Percentiles rank a stretch among this genome's conserved stretches.
These are phyloP conservation scores for Melinopterus prodromus DNA, from an alignment of 2,888 invertebrate species.

Conservation along the genomic window DNA sequence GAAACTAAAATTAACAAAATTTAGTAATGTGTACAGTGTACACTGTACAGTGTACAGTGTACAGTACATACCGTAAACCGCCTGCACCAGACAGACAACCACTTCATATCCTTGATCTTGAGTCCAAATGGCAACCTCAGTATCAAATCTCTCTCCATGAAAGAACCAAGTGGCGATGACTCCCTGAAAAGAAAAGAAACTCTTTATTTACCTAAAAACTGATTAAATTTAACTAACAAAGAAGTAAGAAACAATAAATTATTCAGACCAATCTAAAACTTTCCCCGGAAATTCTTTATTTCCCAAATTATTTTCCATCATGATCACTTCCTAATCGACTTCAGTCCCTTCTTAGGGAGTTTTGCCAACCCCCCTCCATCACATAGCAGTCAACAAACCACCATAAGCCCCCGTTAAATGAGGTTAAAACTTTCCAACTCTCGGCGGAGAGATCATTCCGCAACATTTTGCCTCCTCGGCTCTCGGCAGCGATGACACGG, in stretches of 20 bases:
- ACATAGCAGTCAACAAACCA: neutral
- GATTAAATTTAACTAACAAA: neutral
- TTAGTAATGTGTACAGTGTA: no score
- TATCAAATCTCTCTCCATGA: conserved; percentile 82
- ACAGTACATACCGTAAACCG: conserved; percentile 86
- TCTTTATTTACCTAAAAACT: neutral
- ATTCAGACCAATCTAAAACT: neutral
- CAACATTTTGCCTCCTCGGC: neutral
- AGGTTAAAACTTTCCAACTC: conserved; percentile 4
- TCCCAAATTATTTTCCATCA: neutral
- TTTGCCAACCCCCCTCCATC: neutral
- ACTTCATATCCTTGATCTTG: conserved; percentile 86
- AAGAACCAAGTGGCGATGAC: conserved; percentile 78
- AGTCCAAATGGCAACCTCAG: conserved; percentile 84
- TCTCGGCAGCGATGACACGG: neutral
- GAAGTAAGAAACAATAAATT: neutral
- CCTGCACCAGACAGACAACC: conserved; percentile 92
- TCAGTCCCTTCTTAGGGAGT: neutral
- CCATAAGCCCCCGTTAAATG: neutral
- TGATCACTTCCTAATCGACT: neutral
- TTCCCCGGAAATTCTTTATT: neutral
- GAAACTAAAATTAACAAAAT: neutral
- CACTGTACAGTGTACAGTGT: no score
- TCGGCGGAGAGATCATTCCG: neutral
- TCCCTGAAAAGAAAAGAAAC: conserved; percentile 69